phyloP scores from a whole-genome alignment of 2,113 vertebrate species.

The Rhea pennata region DNA sequence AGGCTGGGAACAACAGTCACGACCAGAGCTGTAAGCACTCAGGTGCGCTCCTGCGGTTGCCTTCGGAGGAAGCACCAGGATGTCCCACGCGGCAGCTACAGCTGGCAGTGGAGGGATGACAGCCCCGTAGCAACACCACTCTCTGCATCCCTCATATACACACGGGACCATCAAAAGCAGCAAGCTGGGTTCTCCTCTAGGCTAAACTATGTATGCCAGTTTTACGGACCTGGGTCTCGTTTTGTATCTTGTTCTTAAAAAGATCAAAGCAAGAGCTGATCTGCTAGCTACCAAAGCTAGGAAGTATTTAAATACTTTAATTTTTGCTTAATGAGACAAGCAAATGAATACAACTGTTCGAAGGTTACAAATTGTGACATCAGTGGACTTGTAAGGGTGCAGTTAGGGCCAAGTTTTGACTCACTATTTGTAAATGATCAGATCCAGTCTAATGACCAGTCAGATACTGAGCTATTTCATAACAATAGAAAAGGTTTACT shows the following conservation, averaged over 20 bases:
- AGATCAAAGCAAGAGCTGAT: neutral
- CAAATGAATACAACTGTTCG: neutral
- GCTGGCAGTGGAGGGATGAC: neutral
- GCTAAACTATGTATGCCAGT: neutral
- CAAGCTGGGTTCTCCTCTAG: neutral
- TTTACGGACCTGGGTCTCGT: neutral
- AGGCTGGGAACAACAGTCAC: neutral
- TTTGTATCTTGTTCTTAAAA: neutral
- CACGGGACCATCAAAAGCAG: neutral
- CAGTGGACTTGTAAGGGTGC: constrained; percentile 20
- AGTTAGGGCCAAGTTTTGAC: constrained; percentile 42
- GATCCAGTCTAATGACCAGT: neutral
- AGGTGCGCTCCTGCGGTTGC: neutral
- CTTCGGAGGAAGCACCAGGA: neutral
- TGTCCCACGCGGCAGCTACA: neutral
- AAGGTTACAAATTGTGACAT: constrained; percentile 32
- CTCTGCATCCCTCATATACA: neutral
- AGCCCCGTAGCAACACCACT: neutral
- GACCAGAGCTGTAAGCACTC: neutral
- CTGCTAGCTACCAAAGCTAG: neutral
- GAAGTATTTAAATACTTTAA: neutral
- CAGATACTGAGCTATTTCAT: neutral
- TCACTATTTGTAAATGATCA: constrained; percentile 46
- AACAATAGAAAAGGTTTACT: neutral
- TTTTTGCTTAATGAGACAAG: neutral